Evolutionary conservation across 2,797 vertebrate species (phyloP).

Genomic region (Hylomyscus alleni): DNA sequence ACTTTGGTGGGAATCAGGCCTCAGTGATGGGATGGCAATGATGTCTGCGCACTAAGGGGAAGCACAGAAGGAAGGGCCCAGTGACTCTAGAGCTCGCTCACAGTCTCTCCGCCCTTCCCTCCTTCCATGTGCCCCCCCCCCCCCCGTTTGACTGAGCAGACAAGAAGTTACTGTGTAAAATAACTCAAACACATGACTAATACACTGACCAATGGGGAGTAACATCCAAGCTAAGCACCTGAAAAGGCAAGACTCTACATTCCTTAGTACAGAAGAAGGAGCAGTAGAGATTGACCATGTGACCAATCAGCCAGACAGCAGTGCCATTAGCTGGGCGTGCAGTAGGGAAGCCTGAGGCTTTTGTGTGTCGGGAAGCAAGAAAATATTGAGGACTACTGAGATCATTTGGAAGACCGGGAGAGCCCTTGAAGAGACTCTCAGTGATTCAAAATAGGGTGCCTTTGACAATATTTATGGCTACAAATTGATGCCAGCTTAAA

Average conservation of each 20-base stretch:
- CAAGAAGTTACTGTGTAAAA: background rate
- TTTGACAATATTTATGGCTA: background rate
- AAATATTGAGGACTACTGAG: background rate
- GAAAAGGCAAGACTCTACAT: too few relatives aligned
- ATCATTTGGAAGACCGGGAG: background rate
- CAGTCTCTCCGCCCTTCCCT: background rate
- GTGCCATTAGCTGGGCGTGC: background rate
- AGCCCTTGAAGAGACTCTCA: background rate
- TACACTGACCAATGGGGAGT: background rate
- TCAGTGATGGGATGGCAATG: background rate
- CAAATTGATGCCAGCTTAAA: too few relatives aligned
- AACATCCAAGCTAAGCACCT: background rate
- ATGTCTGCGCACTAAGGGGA: background rate
- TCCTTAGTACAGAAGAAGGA: background rate
- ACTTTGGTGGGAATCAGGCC: background rate
- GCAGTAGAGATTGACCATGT: background rate
- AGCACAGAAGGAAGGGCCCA: background rate
- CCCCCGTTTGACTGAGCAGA: background rate
- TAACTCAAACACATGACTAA: background rate
- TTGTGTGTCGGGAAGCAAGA: background rate
- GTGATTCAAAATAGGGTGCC: background rate
- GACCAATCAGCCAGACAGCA: too few relatives aligned
- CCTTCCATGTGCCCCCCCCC: background rate
- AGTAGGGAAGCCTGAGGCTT: background rate
- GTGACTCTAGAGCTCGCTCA: too few relatives aligned